Percentiles rank a stretch among this genome's conserved stretches.
Conservation (phyloP, 2,113 vertebrate species). For the Phalacrocorax aristotelis region DNA sequence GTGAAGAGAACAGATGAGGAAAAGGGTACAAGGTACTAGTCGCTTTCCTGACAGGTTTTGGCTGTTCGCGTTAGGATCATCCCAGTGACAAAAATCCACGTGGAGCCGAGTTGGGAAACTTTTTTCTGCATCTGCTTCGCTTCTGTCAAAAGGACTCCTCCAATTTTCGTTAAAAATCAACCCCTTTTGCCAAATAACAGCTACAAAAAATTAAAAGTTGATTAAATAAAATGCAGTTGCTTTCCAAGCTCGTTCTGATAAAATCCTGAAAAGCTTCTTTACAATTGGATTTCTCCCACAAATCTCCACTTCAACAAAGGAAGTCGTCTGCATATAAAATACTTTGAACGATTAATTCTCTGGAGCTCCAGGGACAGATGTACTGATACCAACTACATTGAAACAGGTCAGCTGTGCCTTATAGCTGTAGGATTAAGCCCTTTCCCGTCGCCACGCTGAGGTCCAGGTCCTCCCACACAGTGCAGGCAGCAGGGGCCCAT, state of each 20-base stretch:
- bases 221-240: background rate
- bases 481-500: accelerated
- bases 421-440: background rate
- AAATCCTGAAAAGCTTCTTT: background rate
- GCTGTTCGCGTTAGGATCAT: accelerated
- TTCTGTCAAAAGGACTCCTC: background rate
- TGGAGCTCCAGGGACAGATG: background rate
- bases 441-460: background rate
- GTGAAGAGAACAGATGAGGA: accelerated
- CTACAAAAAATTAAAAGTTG: background rate
- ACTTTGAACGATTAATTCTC: background rate
- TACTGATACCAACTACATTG: background rate
- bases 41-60: background rate
- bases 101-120: background rate
- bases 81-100: background rate
- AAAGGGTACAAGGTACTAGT: accelerated
- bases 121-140: background rate
- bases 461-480: background rate
- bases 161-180: background rate
- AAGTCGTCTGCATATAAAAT: background rate
- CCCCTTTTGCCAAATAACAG: background rate
- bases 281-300: background rate
- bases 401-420: background rate
- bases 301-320: background rate
- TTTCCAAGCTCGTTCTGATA: background rate